Base-by-base conservation (phyloP, 2,888 invertebrate species). In the Rhabditoides inermis region DNA sequence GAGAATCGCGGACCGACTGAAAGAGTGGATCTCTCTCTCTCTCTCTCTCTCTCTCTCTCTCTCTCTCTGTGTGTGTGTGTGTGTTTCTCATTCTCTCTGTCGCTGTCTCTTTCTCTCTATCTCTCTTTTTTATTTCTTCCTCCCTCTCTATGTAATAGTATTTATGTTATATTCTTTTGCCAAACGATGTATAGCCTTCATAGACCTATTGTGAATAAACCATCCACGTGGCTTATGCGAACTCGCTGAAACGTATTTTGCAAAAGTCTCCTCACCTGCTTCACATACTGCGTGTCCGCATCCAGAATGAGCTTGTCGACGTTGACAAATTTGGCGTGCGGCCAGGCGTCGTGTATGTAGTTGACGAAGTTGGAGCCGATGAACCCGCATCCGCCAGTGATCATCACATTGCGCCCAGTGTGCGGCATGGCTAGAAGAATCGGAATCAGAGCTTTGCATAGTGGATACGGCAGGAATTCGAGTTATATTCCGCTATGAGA, bases 371-470 rank as follows among this genome's bases (percentile, higher is more conserved):
- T 74, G 12, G 73, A 66, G 2, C 74, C 74, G 42, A 74, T 74
- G 55, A 74, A 74, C n/a, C 74, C 74, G 46, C 74, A 74, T 0
- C 72, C 74, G 7, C 74, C 74, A 20, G 74, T 74, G 39, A 74
- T 66, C 40, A 71, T 56, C 39, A 74, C 69, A 51, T 70, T 73
- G 10, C 49, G 56, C 3, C 60, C 66, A 10, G 40, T 25, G 35
- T 35, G 22, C 42, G 40, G 23, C 42, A 41, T 27, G n/a, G n/a
- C n/a, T n/a, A n/a, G n/a, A n/a, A n/a, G n/a, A n/a, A n/a, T n/a
- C n/a, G n/a, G n/a, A n/a, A n/a, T n/a, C n/a, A n/a, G n/a, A n/a
- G n/a, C n/a, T n/a, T n/a, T n/a, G n/a, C n/a, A n/a, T n/a, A n/a
- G n/a, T n/a, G n/a, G n/a, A n/a, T n/a, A n/a, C n/a, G n/a, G n/a